phyloP scores from a whole-genome alignment of 2,113 vertebrate species.

The Paratilapia polleni region DNA sequence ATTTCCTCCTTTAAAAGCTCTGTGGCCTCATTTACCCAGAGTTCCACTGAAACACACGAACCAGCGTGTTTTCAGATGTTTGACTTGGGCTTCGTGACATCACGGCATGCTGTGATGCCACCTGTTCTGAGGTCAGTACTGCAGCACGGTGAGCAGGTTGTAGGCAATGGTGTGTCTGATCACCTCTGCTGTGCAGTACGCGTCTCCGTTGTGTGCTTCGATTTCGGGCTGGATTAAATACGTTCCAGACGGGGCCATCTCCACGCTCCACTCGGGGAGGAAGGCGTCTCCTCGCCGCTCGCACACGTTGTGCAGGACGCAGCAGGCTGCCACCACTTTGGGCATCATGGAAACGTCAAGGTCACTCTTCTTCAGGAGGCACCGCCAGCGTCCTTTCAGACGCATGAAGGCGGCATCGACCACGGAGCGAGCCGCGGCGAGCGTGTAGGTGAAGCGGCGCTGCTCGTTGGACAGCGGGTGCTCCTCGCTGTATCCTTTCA shows the following conservation, averaged over 20 bases:
- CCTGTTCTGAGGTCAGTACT: slow-evolving; percentile 5
- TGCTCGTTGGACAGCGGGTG: slow-evolving; percentile 24
- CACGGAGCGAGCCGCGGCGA: slow-evolving; percentile 14
- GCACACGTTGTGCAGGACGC: slow-evolving; percentile 56
- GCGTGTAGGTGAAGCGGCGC: slow-evolving; percentile 38
- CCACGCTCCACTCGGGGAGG: slow-evolving; percentile 35
- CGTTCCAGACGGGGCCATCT: accelerated
- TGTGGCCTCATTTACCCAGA: no score
- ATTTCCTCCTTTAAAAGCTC: no score
- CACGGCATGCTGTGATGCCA: no score
- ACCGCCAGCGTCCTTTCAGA: slow-evolving; percentile 51
- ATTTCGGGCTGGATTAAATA: slow-evolving; percentile 1
- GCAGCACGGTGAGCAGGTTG: slow-evolving; percentile 31
- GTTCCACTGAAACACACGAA: no score
- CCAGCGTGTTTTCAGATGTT: no score
- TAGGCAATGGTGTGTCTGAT: slow-evolving; percentile 38
- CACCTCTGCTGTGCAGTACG: slow-evolving; percentile 27
- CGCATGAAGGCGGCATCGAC: slow-evolving; percentile 25
- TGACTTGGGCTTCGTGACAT: no score
- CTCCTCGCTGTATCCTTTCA: slow-evolving; percentile 37
- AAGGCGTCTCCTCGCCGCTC: slow-evolving; percentile 8
- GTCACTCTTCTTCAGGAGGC: slow-evolving; percentile 54
- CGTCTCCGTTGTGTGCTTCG: neutral
- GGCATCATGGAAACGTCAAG: slow-evolving; percentile 33
- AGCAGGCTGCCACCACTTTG: slow-evolving; percentile 28